Percentiles rank a stretch among this genome's conserved stretches.
Evolutionary conservation across 2,888 invertebrate species (phyloP).

Genomic region (Meteorus cinctellus): DNA sequence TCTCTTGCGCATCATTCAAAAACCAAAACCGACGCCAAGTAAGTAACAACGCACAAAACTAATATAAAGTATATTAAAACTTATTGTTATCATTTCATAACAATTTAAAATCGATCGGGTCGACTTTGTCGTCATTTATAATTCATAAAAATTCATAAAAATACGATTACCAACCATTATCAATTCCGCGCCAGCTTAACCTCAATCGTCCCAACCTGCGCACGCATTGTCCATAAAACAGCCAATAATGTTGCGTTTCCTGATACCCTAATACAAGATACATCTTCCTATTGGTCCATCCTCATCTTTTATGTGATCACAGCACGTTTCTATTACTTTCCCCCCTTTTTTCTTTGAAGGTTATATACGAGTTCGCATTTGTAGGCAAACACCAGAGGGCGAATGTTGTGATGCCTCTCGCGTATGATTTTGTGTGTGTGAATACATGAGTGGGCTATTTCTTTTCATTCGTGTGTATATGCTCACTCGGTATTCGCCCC

Average conservation of each 20-base stretch:
- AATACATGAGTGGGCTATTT: slow-evolving; percentile 54
- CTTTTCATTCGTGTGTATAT: slow-evolving; percentile 11
- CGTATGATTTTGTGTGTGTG: slow-evolving; percentile 20
- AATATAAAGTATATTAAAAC: no score
- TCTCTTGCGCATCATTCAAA: not conserved
- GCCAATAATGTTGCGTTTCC: no score
- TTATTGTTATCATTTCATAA: not conserved
- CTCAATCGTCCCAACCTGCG: not conserved
- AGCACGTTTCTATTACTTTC: no score
- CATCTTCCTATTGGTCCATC: no score
- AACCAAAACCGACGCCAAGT: not conserved
- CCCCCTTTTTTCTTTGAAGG: slow-evolving; percentile 20
- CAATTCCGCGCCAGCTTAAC: not conserved
- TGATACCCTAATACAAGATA: no score
- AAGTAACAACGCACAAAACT: no score
- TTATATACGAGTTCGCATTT: not conserved
- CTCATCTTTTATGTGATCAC: no score
- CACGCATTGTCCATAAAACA: not conserved
- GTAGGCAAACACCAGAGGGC: slow-evolving; percentile 45
- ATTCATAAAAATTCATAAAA: not conserved
- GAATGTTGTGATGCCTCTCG: slow-evolving; percentile 49
- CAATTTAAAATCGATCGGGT: not conserved
- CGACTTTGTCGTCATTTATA: not conserved
- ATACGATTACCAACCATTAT: not conserved
- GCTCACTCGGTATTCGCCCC: slow-evolving; percentile 51